Conservation (phyloP, 2,888 invertebrate genomes). For the Coleophora deauratella region DNA sequence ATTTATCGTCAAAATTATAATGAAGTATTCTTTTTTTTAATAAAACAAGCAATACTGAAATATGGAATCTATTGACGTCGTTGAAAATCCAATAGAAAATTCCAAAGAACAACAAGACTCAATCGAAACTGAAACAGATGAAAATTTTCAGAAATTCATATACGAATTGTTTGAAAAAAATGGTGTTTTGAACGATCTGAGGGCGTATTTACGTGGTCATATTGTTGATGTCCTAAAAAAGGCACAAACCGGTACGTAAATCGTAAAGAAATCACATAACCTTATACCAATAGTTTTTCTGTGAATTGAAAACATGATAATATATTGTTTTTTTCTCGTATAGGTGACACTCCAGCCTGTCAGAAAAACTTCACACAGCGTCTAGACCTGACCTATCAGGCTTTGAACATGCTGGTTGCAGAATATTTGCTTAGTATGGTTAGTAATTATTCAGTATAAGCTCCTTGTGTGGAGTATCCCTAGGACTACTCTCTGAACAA, state of each 20-base stretch:
- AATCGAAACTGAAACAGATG: conserved; percentile 18
- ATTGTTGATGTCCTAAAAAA: conserved; percentile 72
- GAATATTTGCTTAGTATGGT: conserved; percentile 73
- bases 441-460: conserved; percentile 16
- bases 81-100: conserved; percentile 2
- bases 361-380: conserved; percentile 55
- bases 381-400: conserved; percentile 69
- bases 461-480: too few species aligned
- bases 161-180: conserved; percentile 75
- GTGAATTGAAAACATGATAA: too few species aligned
- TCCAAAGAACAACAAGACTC: conserved; percentile 18
- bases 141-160: conserved; percentile 74
- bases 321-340: conserved; percentile 2
- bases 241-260: conserved; percentile 46
- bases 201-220: conserved; percentile 74
- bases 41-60: conserved; percentile 17
- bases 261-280: conserved; percentile 2
- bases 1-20: conserved; percentile 22
- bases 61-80: conserved; percentile 29
- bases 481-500: too few species aligned
- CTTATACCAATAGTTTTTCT: not conserved
- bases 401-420: conserved; percentile 75
- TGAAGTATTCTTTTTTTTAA: conserved; percentile 13
- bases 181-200: conserved; percentile 73
- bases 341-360: conserved; percentile 46